A percentile compares a stretch with the other conserved stretches of the same genome.
Conservation (phyloP, 2,113 vertebrate species). For the Chitala chitala region DNA sequence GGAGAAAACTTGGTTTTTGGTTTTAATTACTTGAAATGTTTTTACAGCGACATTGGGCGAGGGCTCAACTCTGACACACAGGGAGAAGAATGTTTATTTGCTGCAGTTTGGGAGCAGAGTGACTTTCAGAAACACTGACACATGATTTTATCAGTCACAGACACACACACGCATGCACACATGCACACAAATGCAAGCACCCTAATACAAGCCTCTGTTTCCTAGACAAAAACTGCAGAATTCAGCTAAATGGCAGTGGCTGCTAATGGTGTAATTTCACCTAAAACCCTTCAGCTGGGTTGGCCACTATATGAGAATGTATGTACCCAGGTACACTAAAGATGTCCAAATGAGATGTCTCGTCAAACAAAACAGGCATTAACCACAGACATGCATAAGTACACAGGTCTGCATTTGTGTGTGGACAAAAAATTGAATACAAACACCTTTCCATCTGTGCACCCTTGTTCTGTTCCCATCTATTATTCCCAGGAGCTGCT, state of each 20-base stretch:
- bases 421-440: conserved; percentile 30
- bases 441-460: conserved; percentile 44
- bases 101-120: conserved; percentile 62
- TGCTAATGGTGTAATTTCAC: neutral
- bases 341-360: conserved; percentile 25
- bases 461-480: conserved; percentile 38
- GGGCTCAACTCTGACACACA: conserved; percentile 62
- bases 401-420: neutral
- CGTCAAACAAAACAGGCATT: conserved; percentile 27
- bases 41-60: conserved; percentile 60
- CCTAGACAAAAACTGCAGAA: neutral
- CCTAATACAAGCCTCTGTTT: neutral
- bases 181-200: neutral
- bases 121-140: conserved; percentile 65
- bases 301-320: too few species aligned
- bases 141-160: conserved; percentile 61
- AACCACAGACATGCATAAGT: conserved; percentile 32
- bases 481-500: conserved; percentile 53
- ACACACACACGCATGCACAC: conserved; percentile 30
- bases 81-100: conserved; percentile 70
- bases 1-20: conserved; percentile 51
- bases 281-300: neutral
- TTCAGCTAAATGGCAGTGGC: neutral
- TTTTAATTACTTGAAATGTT: conserved; percentile 65
- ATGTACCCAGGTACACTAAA: neutral